These are phyloP conservation scores for Geophilus truncorum DNA, from an alignment of 2,888 invertebrate genomes.

Conservation along the genomic window DNA sequence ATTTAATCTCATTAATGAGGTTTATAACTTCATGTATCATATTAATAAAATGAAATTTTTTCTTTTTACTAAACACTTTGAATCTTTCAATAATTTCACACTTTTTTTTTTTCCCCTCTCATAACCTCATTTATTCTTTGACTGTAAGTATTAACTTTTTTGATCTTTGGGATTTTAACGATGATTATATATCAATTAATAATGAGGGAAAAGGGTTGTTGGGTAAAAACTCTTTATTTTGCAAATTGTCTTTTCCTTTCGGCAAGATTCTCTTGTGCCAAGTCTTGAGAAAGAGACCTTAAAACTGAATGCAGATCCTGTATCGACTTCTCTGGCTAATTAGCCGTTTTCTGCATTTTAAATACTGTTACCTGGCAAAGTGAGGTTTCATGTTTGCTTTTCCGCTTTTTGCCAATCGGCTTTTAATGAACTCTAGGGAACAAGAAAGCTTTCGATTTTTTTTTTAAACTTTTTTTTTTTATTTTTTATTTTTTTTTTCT, in stretches of 20 bases:
- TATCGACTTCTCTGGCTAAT: background rate
- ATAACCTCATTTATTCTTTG: no score
- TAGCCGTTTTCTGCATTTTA: background rate
- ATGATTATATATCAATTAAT: no score
- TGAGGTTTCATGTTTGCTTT: background rate
- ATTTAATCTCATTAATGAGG: background rate
- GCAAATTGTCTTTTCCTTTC: background rate
- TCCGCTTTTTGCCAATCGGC: background rate
- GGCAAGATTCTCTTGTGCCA: background rate
- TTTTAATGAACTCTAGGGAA: background rate
- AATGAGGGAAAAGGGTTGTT: no score
- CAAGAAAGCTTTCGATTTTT: background rate
- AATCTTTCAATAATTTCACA: no score
- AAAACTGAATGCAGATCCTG: background rate
- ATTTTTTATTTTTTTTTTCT: background rate
- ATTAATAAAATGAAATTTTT: background rate
- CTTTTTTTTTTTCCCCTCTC: no score
- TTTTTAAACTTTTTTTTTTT: no score
- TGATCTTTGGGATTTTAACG: no score
- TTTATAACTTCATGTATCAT: background rate
- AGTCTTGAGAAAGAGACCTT: background rate
- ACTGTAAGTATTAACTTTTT: no score
- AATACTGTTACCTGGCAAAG: background rate
- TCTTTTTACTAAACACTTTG: no score
- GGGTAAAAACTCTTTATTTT: background rate